Evolutionary conservation across 1,140 invertebrate species (phyloP).

Genomic region (Oryzaephilus surinamensis): DNA sequence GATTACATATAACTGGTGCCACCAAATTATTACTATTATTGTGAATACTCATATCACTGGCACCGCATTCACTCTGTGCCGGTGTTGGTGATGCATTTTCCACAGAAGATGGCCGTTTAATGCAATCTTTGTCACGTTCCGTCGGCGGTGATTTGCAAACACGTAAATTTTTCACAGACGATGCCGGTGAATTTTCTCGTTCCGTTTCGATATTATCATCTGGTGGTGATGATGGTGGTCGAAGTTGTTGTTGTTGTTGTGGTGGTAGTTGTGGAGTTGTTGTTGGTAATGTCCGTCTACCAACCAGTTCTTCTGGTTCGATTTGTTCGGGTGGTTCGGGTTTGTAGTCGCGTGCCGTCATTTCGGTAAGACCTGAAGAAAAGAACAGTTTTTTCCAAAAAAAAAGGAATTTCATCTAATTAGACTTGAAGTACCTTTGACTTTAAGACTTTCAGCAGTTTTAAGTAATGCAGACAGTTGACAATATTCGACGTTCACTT

Average conservation of each 20-base stretch:
- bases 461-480: constrained; percentile 82
- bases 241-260: constrained; percentile 11
- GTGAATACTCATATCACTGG: constrained; percentile 47
- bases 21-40: constrained; percentile 35
- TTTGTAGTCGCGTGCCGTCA: constrained; percentile 50
- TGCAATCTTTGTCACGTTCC: constrained; percentile 23
- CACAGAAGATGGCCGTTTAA: constrained; percentile 27
- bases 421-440: constrained; percentile 70
- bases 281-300: constrained; percentile 18
- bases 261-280: constrained; percentile 12
- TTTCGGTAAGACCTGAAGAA: constrained; percentile 85
- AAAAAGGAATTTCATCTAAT: too few species aligned
- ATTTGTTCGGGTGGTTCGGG: constrained; percentile 32
- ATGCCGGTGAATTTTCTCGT: constrained; percentile 2
- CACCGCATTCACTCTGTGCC: constrained; percentile 24
- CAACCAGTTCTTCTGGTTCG: constrained; percentile 34
- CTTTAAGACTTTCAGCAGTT: constrained; percentile 85
- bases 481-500: constrained; percentile 89
- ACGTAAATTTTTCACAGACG: constrained; percentile 12
- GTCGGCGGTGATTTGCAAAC: constrained; percentile 14
- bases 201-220: constrained; percentile 8
- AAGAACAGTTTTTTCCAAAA: too few species aligned
- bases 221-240: constrained; percentile 2
- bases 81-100: constrained; percentile 23
- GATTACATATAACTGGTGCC: constrained; percentile 26